Conservation (phyloP, 1,140 invertebrate genomes). For the Zaprionus taronus region DNA sequence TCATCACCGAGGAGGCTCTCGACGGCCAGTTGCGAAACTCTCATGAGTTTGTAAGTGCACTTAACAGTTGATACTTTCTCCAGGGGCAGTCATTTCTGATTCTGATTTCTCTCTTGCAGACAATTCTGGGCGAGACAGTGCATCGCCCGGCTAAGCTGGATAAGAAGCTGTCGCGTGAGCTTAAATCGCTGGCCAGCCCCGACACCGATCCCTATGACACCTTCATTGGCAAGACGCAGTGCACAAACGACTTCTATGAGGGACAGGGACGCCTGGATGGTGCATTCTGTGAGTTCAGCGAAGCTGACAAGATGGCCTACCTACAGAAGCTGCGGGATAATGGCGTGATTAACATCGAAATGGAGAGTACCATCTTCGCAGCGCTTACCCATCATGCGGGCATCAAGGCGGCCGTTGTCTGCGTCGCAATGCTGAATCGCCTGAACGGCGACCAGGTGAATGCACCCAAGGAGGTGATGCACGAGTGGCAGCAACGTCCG, state of each 20-base stretch:
- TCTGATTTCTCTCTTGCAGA: constrained; percentile 85
- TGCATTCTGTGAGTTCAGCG: constrained; percentile 97
- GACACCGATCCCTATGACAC: constrained; percentile 93
- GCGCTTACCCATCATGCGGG: constrained; percentile 97
- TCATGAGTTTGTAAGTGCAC: constrained; percentile 87
- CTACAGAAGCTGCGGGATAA: constrained; percentile 90
- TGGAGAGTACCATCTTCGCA: constrained; percentile 95
- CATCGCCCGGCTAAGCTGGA: constrained; percentile 93
- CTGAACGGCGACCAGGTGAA: constrained; percentile 97
- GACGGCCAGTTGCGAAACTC: constrained; percentile 91
- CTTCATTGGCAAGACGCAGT: constrained; percentile 96
- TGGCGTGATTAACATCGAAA: constrained; percentile 98
- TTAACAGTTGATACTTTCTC: too few relatives aligned
- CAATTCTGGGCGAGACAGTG: constrained; percentile 94
- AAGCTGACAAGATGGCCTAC: constrained; percentile 95
- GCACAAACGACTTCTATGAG: constrained; percentile 99
- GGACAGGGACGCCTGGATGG: constrained; percentile 97
- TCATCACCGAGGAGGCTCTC: constrained; percentile 94
- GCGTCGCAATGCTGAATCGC: constrained; percentile 96
- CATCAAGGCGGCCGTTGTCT: constrained; percentile 96
- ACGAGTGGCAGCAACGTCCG: constrained; percentile 97
- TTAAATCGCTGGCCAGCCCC: constrained; percentile 89
- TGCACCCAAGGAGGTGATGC: constrained; percentile 94
- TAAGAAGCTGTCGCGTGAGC: constrained; percentile 90
- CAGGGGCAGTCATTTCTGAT: too few relatives aligned